A percentile compares a stretch with the other conserved stretches of the same genome.
Evolutionary conservation across 1,140 invertebrate species (phyloP).

Genomic region (Orchesella cincta): DNA sequence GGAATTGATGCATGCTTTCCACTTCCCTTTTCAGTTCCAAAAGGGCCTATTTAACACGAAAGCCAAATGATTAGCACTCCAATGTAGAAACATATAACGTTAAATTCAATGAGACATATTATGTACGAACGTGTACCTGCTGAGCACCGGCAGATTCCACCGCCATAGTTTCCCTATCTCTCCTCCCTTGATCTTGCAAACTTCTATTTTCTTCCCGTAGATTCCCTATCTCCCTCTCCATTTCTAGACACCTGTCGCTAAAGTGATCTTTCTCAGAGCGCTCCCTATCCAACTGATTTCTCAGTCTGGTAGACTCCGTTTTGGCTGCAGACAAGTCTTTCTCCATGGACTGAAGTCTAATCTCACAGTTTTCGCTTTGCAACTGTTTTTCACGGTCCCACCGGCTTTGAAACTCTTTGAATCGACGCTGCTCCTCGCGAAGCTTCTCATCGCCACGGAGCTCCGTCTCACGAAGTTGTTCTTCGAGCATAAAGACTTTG

Average conservation of each 20-base stretch:
- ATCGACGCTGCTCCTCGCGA: slow-evolving; percentile 78
- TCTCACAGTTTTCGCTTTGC: slow-evolving; percentile 80
- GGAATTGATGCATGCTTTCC: slow-evolving; percentile 41
- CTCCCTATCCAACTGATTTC: slow-evolving; percentile 62
- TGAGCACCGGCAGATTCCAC: slow-evolving; percentile 52
- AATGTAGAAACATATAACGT: neutral
- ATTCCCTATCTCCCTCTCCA: slow-evolving; percentile 60
- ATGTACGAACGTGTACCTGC: too few species aligned
- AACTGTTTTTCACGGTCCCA: slow-evolving; percentile 83
- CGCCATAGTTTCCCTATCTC: slow-evolving; percentile 62
- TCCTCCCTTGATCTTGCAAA: slow-evolving; percentile 62
- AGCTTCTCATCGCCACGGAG: slow-evolving; percentile 79
- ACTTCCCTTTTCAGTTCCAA: slow-evolving; percentile 45
- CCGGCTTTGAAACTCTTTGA: slow-evolving; percentile 75
- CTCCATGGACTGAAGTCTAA: slow-evolving; percentile 76
- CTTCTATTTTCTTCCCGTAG: slow-evolving; percentile 62
- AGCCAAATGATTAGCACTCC: neutral
- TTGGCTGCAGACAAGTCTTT: slow-evolving; percentile 73
- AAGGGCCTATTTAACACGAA: slow-evolving; percentile 32
- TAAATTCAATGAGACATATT: neutral
- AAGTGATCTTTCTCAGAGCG: slow-evolving; percentile 60
- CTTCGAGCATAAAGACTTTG: slow-evolving; percentile 86
- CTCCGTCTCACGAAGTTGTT: slow-evolving; percentile 86
- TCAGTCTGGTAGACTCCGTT: slow-evolving; percentile 69
- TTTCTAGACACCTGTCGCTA: slow-evolving; percentile 62